phyloP scores from a whole-genome alignment of 2,113 vertebrate species.

The Probosciger aterrimus region DNA sequence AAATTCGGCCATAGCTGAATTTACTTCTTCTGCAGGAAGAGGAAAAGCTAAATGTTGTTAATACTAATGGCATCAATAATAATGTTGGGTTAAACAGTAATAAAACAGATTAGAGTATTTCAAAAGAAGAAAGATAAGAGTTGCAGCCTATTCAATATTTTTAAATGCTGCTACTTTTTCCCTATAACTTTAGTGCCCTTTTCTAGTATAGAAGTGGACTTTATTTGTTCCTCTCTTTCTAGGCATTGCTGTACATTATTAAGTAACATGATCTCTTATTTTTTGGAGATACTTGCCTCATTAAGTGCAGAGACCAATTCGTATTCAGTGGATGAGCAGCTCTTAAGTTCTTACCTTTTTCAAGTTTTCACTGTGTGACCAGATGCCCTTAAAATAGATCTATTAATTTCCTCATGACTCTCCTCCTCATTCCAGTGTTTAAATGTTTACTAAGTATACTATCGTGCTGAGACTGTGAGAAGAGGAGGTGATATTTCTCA shows the following conservation, averaged over 20 bases:
- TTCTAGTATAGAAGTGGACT: not conserved
- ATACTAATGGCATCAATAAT: not conserved
- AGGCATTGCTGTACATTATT: not conserved
- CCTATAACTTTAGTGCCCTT: not conserved
- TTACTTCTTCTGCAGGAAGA: not conserved
- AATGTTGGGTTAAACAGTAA: not conserved
- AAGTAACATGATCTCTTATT: not conserved
- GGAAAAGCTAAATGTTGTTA: not conserved
- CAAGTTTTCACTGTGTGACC: not conserved
- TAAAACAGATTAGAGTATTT: not conserved
- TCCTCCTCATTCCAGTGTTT: not conserved
- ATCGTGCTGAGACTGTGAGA: not conserved
- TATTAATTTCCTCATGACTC: not conserved
- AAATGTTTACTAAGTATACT: not conserved
- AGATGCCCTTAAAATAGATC: not conserved
- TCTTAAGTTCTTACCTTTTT: not conserved
- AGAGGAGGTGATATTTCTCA: constrained; percentile 22
- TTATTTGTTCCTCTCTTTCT: not conserved
- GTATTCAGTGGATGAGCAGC: not conserved
- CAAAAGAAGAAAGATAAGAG: not conserved
- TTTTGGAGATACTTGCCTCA: not conserved
- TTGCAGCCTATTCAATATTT: not conserved
- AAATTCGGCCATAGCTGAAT: not conserved
- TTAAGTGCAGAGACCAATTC: not conserved
- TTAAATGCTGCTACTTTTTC: not conserved